Conservation (phyloP, 2,888 invertebrate species). For the Cremastobaeus sp. region DNA sequence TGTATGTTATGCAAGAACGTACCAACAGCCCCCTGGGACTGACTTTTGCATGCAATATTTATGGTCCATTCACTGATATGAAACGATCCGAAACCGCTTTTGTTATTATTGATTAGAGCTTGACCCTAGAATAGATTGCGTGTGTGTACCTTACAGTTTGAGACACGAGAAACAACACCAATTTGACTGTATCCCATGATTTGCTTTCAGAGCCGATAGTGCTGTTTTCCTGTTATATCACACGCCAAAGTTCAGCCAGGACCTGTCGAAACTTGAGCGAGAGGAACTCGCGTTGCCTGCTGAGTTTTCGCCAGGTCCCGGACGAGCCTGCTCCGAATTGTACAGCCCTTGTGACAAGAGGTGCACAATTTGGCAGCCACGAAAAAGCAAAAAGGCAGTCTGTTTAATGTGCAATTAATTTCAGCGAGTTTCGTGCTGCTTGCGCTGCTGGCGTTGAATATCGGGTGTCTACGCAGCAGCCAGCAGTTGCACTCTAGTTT, state of each 20-base stretch:
- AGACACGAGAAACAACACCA: conserved; percentile 44
- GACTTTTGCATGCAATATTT: conserved; percentile 25
- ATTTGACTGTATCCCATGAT: conserved; percentile 47
- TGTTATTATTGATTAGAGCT: conserved; percentile 49
- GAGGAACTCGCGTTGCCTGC: too few species aligned
- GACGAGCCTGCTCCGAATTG: too few species aligned
- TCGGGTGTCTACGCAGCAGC: conserved; percentile 76
- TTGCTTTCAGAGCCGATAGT: conserved; percentile 35
- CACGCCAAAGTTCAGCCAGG: too few species aligned
- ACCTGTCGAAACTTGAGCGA: too few species aligned
- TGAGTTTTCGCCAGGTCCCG: too few species aligned
- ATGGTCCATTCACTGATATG: conserved; percentile 1
- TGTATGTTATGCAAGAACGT: conserved; percentile 12
- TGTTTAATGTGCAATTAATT: conserved; percentile 65
- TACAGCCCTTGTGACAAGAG: too few species aligned
- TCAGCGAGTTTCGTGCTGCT: conserved; percentile 75
- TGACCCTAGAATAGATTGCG: conserved; percentile 45
- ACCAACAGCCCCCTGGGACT: not conserved
- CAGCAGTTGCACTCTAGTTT: conserved; percentile 83
- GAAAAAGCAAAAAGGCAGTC: not conserved
- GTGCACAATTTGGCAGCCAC: too few species aligned
- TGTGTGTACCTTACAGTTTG: conserved; percentile 49
- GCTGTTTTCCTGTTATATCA: not conserved
- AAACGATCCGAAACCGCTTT: conserved; percentile 31
- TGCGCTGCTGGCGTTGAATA: conserved; percentile 72